Conservation (phyloP, 2,888 invertebrate genomes). For the Sympetrum striolatum region DNA sequence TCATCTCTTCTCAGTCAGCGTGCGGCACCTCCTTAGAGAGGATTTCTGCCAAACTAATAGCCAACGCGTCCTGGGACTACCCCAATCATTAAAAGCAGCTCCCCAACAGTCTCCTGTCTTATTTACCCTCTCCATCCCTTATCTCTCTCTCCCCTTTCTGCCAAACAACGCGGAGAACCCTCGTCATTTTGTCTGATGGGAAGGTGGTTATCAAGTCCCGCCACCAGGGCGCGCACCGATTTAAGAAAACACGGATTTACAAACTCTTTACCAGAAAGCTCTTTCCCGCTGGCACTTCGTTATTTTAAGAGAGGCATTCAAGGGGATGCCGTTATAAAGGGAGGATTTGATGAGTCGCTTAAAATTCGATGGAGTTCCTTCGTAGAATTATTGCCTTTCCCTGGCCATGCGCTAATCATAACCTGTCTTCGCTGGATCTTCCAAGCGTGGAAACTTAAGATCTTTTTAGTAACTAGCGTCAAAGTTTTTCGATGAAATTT, state of each 20-base stretch:
- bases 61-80: not conserved
- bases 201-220: not conserved
- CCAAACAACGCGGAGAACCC: not conserved
- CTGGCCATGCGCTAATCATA: too few species aligned
- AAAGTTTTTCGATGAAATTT: too few species aligned
- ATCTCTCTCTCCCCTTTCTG: not conserved
- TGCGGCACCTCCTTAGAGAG: not conserved
- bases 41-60: not conserved
- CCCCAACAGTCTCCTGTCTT: not conserved
- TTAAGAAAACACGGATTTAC: not conserved
- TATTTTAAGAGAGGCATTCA: not conserved
- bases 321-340: not conserved
- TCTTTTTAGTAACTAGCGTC: too few species aligned
- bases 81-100: slow-evolving; percentile 7
- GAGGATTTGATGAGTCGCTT: not conserved
- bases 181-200: not conserved
- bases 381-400: not conserved
- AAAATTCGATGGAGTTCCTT: not conserved
- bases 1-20: not conserved
- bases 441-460: too few species aligned
- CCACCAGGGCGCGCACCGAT: not conserved
- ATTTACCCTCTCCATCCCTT: not conserved
- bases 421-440: too few species aligned
- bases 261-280: not conserved
- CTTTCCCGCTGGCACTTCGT: not conserved